Evolutionary conservation across 2,888 invertebrate genomes (phyloP).

Genomic region (Pachymerium ferrugineum): DNA sequence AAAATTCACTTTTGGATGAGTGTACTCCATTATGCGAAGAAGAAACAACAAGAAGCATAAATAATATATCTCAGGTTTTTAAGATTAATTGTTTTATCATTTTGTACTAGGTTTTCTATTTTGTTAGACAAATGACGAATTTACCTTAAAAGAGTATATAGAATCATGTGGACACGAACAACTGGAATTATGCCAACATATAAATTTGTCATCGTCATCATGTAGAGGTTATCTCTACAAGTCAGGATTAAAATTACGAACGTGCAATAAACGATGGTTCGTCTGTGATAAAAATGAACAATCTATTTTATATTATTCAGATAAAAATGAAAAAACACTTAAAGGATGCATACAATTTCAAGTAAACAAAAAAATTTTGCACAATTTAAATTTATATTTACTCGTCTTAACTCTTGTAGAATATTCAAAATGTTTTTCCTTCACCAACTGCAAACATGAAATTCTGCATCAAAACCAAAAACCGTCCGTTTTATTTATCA

Average conservation of each 20-base stretch:
- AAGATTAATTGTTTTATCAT: no score
- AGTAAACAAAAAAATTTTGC: slow-evolving; percentile 57
- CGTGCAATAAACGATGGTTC: slow-evolving; percentile 95
- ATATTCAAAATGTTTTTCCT: slow-evolving; percentile 94
- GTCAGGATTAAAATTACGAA: slow-evolving; percentile 74
- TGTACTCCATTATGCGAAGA: no score
- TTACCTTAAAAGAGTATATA: slow-evolving; percentile 83
- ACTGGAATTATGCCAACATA: slow-evolving; percentile 75
- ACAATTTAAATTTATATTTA: slow-evolving; percentile 34
- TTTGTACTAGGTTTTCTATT: no score
- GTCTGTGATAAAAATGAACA: slow-evolving; percentile 86
- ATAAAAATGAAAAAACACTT: slow-evolving; percentile 80
- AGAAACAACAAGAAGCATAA: no score
- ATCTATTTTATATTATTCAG: slow-evolving; percentile 84
- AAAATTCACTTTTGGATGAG: no score
- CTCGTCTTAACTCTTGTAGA: slow-evolving; percentile 79
- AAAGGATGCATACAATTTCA: slow-evolving; percentile 86
- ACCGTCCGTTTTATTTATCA: slow-evolving; percentile 81
- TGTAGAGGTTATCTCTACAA: slow-evolving; percentile 90
- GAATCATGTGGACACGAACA: slow-evolving; percentile 94
- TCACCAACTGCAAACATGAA: slow-evolving; percentile 87
- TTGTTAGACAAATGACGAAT: slow-evolving; percentile 64
- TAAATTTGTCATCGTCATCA: slow-evolving; percentile 69
- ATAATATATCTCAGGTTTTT: no score
- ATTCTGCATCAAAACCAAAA: slow-evolving; percentile 89